phyloP scores from a whole-genome alignment of 1,140 invertebrate genomes.

The Globodera ellingtonae region DNA sequence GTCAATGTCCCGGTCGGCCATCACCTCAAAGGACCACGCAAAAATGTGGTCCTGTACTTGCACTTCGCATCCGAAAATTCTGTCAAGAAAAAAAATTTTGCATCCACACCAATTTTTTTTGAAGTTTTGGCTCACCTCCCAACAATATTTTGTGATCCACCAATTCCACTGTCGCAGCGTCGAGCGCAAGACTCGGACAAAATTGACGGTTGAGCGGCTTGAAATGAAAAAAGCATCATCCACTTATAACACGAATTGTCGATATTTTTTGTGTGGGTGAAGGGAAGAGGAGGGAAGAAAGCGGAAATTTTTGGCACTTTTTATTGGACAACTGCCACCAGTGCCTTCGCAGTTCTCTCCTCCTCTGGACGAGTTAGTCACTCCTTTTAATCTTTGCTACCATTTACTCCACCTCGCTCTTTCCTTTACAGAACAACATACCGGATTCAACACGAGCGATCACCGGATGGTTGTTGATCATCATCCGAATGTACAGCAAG shows the following conservation, averaged over 20 bases:
- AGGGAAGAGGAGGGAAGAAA: too few relatives aligned
- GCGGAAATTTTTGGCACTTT: too few relatives aligned
- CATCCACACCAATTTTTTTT: neutral
- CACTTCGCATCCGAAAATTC: constrained; percentile 74
- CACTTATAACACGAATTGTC: neutral
- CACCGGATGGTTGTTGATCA: constrained; percentile 47
- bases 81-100: constrained; percentile 13
- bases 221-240: neutral
- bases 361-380: too few relatives aligned
- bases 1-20: constrained; percentile 96
- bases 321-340: too few relatives aligned
- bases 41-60: constrained; percentile 87
- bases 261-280: neutral
- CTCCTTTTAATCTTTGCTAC: too few relatives aligned
- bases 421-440: neutral
- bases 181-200: constrained; percentile 71
- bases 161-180: constrained; percentile 90
- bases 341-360: too few relatives aligned
- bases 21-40: constrained; percentile 89
- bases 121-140: neutral
- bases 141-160: constrained; percentile 78
- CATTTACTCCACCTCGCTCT: too few relatives aligned
- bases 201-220: constrained; percentile 68
- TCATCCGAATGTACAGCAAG: constrained; percentile 56
- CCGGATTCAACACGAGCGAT: constrained; percentile 52